Percentiles rank a stretch among this genome's conserved stretches.
These are phyloP conservation scores for Myotis vivesi DNA, from an alignment of 2,797 vertebrate genomes.

Conservation along the genomic window DNA sequence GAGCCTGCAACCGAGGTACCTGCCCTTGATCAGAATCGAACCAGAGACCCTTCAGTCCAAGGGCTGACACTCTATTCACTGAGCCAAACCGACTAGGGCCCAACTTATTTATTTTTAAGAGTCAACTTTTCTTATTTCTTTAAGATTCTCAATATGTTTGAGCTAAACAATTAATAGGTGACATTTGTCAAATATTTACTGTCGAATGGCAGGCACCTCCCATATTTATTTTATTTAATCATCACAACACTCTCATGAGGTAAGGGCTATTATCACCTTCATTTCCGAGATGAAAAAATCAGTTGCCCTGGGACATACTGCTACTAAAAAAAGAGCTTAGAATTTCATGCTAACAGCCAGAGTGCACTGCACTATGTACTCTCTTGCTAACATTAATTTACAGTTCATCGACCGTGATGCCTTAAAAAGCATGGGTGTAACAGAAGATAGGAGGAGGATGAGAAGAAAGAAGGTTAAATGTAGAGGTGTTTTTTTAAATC, in stretches of 20 bases:
- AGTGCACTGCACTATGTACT: too few species aligned
- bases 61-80: too few species aligned
- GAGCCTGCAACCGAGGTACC: too few species aligned
- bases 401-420: not conserved
- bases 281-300: not conserved
- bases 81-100: too few species aligned
- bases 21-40: too few species aligned
- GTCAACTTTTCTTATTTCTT: constrained; percentile 18
- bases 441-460: not conserved
- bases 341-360: not conserved
- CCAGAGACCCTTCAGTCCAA: too few species aligned
- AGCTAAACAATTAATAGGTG: not conserved
- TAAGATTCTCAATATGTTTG: not conserved
- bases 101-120: constrained; percentile 17
- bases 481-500: too few species aligned
- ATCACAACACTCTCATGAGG: not conserved
- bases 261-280: not conserved
- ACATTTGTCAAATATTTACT: not conserved
- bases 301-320: not conserved
- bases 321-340: not conserved
- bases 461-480: not conserved
- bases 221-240: constrained; percentile 5
- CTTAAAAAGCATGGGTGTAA: not conserved
- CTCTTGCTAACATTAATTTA: not conserved
- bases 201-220: not conserved